Evolutionary conservation across 2,113 vertebrate species (phyloP).

Genomic region (Clinocottus analis): DNA sequence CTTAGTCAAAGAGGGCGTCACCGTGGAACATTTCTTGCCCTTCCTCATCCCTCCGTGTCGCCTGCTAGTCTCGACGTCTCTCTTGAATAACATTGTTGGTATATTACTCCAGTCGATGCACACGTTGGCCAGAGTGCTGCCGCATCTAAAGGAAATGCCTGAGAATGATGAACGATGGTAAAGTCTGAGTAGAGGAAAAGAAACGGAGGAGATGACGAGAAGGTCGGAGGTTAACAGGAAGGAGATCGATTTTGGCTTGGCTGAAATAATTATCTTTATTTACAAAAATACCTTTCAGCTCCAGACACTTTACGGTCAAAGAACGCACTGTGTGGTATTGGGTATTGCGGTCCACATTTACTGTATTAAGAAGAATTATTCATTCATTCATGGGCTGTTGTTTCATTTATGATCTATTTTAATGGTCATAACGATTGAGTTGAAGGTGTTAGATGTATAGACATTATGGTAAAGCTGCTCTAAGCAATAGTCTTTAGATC

Average conservation of each 20-base stretch:
- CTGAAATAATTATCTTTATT: background rate
- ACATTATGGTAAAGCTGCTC: too few species aligned
- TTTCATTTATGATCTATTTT: background rate
- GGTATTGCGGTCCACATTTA: too few species aligned
- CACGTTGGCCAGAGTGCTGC: background rate
- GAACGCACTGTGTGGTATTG: too few species aligned
- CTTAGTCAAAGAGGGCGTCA: background rate
- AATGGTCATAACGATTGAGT: background rate
- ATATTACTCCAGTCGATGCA: background rate
- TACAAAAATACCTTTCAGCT: too few species aligned
- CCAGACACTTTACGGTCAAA: too few species aligned
- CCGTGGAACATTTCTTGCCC: background rate
- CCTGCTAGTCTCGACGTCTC: background rate
- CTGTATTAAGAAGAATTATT: too few species aligned
- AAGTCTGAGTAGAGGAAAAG: background rate
- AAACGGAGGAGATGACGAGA: background rate
- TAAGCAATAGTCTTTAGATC: background rate
- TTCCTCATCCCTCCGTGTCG: background rate
- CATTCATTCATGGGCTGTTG: too few species aligned
- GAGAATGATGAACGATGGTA: background rate
- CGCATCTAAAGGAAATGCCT: background rate
- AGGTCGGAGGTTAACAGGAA: background rate
- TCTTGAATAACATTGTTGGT: background rate
- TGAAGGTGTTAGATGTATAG: too few species aligned
- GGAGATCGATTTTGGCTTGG: background rate